These are phyloP conservation scores for Drosophila mimica DNA, from an alignment of 2,888 invertebrate species.

Conservation along the genomic window DNA sequence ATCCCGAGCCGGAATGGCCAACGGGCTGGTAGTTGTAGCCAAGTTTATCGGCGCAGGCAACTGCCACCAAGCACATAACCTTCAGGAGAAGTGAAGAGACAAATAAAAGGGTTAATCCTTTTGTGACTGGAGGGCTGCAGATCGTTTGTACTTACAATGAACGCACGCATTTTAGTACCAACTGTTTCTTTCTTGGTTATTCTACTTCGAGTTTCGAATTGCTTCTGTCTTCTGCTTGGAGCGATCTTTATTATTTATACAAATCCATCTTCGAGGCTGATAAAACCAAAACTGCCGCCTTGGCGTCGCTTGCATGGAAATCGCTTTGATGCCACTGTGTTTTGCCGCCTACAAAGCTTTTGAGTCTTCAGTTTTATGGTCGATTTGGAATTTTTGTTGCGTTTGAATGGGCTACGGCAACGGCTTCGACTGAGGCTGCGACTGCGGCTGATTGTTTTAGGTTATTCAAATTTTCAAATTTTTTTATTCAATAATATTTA, in stretches of 20 bases:
- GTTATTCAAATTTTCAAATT: conserved; percentile 75
- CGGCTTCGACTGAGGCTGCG: conserved; percentile 14
- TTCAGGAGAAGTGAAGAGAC: not conserved
- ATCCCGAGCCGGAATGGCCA: conserved; percentile 62
- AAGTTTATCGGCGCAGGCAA: conserved; percentile 75
- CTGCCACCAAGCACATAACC: conserved; percentile 77
- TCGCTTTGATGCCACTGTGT: conserved; percentile 74
- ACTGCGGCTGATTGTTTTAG: conserved; percentile 60
- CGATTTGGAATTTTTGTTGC: conserved; percentile 74
- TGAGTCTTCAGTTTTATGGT: conserved; percentile 66
- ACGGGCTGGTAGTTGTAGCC: conserved; percentile 81
- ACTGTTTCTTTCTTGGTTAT: conserved; percentile 57
- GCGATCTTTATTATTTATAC: conserved; percentile 79
- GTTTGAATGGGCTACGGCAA: conserved; percentile 62
- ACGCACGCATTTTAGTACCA: conserved; percentile 66
- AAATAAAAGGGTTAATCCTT: conserved; percentile 23
- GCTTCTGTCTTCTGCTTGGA: conserved; percentile 66
- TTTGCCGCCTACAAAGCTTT: conserved; percentile 77
- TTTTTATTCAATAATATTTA: conserved; percentile 74
- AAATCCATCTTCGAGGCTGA: conserved; percentile 74
- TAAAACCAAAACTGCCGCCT: conserved; percentile 70
- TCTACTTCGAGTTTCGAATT: conserved; percentile 58
- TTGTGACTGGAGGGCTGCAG: not conserved
- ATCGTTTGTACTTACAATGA: conserved; percentile 62
- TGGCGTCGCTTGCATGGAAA: conserved; percentile 63